Base-by-base conservation (phyloP, 2,888 invertebrate species). In the Mesopsocus fuscifrons region DNA sequence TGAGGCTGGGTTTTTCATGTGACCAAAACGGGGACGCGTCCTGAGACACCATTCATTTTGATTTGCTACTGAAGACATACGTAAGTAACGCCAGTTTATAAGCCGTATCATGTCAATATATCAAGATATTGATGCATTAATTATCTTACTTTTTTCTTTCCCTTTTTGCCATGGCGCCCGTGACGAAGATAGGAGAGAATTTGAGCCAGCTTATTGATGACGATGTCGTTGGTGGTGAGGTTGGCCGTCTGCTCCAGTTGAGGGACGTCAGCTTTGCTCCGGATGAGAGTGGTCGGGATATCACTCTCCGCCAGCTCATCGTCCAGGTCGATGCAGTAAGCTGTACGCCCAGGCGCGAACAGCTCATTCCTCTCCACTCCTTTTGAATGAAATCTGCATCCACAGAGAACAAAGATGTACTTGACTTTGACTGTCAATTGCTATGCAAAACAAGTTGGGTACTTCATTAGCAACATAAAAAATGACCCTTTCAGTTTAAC, bases 291-390 rank as follows among this genome's bases (percentile, higher is more conserved):
- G 0, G 92, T 94, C 0, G 98, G 98, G 47, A 98, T 92, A 57
- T 98, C 98, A 46, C 76, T 74, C 51, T 89, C 87, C 2, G 75
- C 68, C 52, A 66, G 69, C 50, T 87, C 89, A 49, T 84, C 84
- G 42, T 89, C 89, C 52, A 98, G 63, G 53, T 98, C 97, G 30
- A 97, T 89, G 1, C 95, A 83, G 59, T 98, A 98, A 0, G 98
- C 98, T 95, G 97, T 98, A 33, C 98, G 74, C 0, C 94, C 89
- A 0, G 94, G 84, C 1, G 82, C 77, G 64, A 97, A 98, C 45
- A 94, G 61, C 54, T 97, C 97, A 58, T 89, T 91, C 44, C 85
- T 71, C 32, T 76, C 72, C 26, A 85, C 70, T 47, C 75, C 74
- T 47, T 79, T 75, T 1, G 77, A 77, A 50, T 80, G 77, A 58